phyloP scores from a whole-genome alignment of 2,797 vertebrate genomes.

The Echeneis naucrates region DNA sequence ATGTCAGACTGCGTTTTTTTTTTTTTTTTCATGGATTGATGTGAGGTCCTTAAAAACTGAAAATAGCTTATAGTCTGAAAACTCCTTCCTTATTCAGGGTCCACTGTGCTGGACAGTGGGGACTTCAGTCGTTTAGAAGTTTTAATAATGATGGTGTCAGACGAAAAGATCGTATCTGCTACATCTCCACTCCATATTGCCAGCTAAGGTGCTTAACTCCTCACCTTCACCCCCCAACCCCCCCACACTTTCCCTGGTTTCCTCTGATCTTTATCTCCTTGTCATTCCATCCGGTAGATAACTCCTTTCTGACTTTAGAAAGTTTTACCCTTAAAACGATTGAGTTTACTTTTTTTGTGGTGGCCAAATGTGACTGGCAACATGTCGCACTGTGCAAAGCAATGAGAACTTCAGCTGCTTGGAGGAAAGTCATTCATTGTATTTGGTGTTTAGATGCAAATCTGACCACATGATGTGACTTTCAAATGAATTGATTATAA shows the following conservation, averaged over 20 bases:
- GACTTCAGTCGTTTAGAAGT: constrained; percentile 52
- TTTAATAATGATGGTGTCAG: constrained; percentile 67
- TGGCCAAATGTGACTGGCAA: constrained; percentile 21
- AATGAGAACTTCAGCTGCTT: constrained; percentile 43
- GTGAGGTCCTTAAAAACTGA: constrained; percentile 22
- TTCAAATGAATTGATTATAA: constrained; percentile 67
- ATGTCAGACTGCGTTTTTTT: neutral
- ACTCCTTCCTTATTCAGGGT: constrained; percentile 25
- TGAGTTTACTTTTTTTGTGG: constrained; percentile 15
- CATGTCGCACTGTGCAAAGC: constrained; percentile 6
- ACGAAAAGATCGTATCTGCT: constrained; percentile 59
- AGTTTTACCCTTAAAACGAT: constrained; percentile 31
- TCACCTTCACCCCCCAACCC: constrained; percentile 51
- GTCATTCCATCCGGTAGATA: constrained; percentile 54
- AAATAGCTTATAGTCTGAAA: constrained; percentile 35
- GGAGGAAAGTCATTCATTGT: constrained; percentile 46
- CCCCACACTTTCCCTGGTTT: constrained; percentile 26
- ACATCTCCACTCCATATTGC: constrained; percentile 55
- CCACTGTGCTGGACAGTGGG: constrained; percentile 27
- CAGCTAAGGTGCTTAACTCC: constrained; percentile 56
- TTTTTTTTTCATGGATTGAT: constrained; percentile 9
- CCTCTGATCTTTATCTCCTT: constrained; percentile 64
- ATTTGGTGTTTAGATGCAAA: constrained; percentile 65
- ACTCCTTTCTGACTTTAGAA: constrained; percentile 39
- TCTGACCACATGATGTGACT: constrained; percentile 60